Base-by-base conservation (phyloP, 1,140 invertebrate genomes). In the Drosophila nikananu region DNA sequence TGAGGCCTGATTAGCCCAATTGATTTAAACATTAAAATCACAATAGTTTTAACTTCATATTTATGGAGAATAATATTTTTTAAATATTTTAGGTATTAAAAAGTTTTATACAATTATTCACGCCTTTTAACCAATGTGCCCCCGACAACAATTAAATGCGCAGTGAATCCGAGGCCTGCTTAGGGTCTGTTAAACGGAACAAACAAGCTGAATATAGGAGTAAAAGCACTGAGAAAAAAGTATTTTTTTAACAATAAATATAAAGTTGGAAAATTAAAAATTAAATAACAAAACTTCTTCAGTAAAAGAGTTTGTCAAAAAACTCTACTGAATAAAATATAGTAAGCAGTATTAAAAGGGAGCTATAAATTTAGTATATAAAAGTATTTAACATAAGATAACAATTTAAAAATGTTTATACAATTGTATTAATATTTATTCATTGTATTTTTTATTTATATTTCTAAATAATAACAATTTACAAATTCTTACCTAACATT, bases 131-230 rank as follows among this genome's bases (percentile, higher is more conserved):
- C 54, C 54, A 57, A 5, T 57, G 54, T 57, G 21, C 54, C 21
- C 9, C 39, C 21, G 9, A 57, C 2, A 66, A 80, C 81, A 90
- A 90, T 90, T 82, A 90, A 90, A 90, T 84, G 86, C 86, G 65
- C 86, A 80, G 71, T 74, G 86, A 84, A 62, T 54, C 68, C 55
- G 66, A 80, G 48, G 77, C 81, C 84, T 81, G 79, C 81, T 86
- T 90, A 86, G 78, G 78, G 44, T 75, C 62, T 70, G 80, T 65
- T 83, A 78, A 83, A 66, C 58, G 51, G 37, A 46, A 30, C 3
- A 30, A 44, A 25, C 51, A 39, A 39, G 42, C 42, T 42, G 35
- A 35, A 23, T 17, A 71, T 37, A 17, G 6, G 23, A 67, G 30
- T 30, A 17, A 3, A 0, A 12, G 1, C 48, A 71, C 49, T 35